These are phyloP conservation scores for Pipistrellus pygmaeus DNA, from an alignment of 2,797 vertebrate species.

Conservation along the genomic window DNA sequence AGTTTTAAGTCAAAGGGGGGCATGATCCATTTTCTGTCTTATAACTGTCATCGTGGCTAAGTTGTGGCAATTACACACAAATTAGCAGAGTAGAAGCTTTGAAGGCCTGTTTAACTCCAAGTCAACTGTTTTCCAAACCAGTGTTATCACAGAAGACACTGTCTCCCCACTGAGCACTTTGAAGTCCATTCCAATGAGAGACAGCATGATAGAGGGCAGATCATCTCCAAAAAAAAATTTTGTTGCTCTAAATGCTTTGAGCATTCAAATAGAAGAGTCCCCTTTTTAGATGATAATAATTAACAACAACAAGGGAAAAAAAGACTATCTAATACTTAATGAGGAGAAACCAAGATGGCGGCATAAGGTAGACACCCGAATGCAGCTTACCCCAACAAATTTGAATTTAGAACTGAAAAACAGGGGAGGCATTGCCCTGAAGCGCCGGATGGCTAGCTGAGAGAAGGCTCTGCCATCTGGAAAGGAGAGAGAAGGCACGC, in stretches of 20 bases:
- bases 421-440: no score
- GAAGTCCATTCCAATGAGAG: background rate
- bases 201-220: background rate
- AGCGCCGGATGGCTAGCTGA: no score
- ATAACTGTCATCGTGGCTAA: background rate
- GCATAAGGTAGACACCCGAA: no score
- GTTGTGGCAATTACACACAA: background rate
- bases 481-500: no score
- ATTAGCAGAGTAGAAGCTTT: background rate
- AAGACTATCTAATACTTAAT: background rate
- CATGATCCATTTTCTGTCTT: background rate
- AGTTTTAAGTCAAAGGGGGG: background rate
- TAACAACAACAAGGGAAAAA: slow-evolving; percentile 10
- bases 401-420: no score
- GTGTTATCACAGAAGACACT: background rate
- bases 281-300: background rate
- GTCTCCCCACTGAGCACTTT: background rate
- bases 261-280: background rate
- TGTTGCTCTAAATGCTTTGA: background rate
- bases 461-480: no score
- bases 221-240: background rate
- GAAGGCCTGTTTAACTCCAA: background rate
- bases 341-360: background rate
- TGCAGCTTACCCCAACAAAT: no score
- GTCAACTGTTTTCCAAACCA: background rate